Evolutionary conservation across 1,140 invertebrate species (phyloP).

Genomic region (Atta cephalotes): DNA sequence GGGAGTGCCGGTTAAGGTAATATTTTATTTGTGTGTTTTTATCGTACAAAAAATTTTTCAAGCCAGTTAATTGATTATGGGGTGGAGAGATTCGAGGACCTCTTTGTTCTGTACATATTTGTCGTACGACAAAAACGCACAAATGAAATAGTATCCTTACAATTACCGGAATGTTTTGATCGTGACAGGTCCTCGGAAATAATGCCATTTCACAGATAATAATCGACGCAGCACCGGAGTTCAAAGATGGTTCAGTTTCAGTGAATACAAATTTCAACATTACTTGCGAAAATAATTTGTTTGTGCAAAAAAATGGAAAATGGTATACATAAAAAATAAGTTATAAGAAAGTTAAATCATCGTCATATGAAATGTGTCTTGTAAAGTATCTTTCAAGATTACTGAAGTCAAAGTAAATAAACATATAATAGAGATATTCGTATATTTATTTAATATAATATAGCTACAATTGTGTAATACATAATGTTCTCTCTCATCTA

Average conservation of each 20-base stretch:
- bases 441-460: constrained; percentile 39
- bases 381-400: neutral
- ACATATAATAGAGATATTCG: neutral
- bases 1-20: no score
- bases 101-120: no score
- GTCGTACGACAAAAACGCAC: no score
- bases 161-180: neutral
- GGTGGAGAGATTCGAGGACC: no score
- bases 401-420: neutral
- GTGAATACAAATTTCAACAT: neutral
- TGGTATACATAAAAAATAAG: neutral
- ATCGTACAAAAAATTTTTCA: no score
- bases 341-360: neutral
- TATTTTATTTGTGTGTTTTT: no score
- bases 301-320: neutral
- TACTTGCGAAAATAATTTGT: neutral
- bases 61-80: no score
- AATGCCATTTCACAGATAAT: neutral
- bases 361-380: neutral
- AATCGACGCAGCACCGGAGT: neutral
- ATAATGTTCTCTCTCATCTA: neutral
- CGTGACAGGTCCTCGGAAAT: no score
- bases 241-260: neutral
- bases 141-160: no score
- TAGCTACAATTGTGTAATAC: constrained; percentile 21